These are phyloP conservation scores for Apistogramma diplotaenia DNA, from an alignment of 2,113 vertebrate species.

Conservation along the genomic window DNA sequence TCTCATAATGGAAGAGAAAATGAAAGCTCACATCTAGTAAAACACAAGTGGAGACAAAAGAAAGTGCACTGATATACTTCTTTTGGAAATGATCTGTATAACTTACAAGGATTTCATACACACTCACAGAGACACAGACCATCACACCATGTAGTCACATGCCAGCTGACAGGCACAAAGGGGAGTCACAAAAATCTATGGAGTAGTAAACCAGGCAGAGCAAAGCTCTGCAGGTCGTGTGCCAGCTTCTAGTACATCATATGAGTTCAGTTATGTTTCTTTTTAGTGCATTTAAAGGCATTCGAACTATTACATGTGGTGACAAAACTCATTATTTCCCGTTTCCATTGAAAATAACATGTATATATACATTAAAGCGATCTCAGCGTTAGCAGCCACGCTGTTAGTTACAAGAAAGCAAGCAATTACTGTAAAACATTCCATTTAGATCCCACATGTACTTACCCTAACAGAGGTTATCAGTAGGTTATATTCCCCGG, in stretches of 20 bases:
- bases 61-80: not conserved
- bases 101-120: not conserved
- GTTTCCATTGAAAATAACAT: not conserved
- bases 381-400: not conserved
- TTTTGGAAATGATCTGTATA: not conserved
- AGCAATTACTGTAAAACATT: not conserved
- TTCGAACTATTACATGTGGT: not conserved
- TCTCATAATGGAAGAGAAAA: not conserved
- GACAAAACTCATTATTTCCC: not conserved
- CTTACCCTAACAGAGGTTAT: slow-evolving; percentile 46
- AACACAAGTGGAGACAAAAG: not conserved
- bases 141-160: slow-evolving; percentile 61
- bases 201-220: slow-evolving; percentile 22
- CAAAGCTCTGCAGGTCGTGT: slow-evolving; percentile 29
- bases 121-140: slow-evolving; percentile 1
- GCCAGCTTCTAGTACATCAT: slow-evolving; percentile 5
- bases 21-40: not conserved
- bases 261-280: slow-evolving; percentile 30
- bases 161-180: slow-evolving; percentile 57
- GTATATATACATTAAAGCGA: not conserved
- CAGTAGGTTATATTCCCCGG: slow-evolving; percentile 1
- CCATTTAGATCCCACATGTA: not conserved
- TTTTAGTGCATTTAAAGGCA: not conserved
- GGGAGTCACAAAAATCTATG: slow-evolving; percentile 27
- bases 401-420: not conserved